Evolutionary conservation across 2,113 vertebrate species (phyloP), one percentile per base, ranked within the genome.

Genomic region (Myotis brandtii): DNA sequence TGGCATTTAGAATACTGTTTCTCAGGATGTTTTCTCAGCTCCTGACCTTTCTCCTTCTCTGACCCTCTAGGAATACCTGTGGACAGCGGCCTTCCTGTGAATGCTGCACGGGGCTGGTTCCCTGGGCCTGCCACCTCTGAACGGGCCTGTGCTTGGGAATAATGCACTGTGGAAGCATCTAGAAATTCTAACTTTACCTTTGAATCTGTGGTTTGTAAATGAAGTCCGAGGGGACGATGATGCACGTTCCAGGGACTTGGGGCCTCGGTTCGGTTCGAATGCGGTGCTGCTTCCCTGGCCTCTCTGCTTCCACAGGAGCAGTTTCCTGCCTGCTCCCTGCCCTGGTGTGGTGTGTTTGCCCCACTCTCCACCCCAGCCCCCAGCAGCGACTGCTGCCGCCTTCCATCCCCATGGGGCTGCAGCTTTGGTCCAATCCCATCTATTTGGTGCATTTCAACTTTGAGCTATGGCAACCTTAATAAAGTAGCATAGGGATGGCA

Each of bases 281-380:
- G 34, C 37, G 32, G 50, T 27, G 21, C 43, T 8, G 32, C 34
- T 40, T 46, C 64, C 17, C 25, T 6, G 5, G 8, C n/a, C 25
- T 32, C 50, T 14, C 37, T 43, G 75, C 82, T n/a, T 62, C 50
- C 43, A n/a, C 43, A 62, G 40, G 25, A n/a, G 13, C 25, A 13
- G 52, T 21, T 70, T 70, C 23, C n/a, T 52, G 40, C n/a, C 81
- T 76, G 43, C 20, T 56, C 56, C 46, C 23, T 16, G 25, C 6
- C 34, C 25, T 34, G 37, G 34, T 30, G 21, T 27, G 1, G n/a
- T 25, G 40, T 18, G 1, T 21, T 46, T 32, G 34, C 17, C 73
- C 32, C 0, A 0, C 23, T 34, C 64, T 75, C 5, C 0, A 1
- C 3, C 30, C 48, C 0, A 1, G 34, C 16, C 4, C 30, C 48